Evolutionary conservation across 23 tunicate species (phyloP).

Genomic region (Halocynthia aurantium): DNA sequence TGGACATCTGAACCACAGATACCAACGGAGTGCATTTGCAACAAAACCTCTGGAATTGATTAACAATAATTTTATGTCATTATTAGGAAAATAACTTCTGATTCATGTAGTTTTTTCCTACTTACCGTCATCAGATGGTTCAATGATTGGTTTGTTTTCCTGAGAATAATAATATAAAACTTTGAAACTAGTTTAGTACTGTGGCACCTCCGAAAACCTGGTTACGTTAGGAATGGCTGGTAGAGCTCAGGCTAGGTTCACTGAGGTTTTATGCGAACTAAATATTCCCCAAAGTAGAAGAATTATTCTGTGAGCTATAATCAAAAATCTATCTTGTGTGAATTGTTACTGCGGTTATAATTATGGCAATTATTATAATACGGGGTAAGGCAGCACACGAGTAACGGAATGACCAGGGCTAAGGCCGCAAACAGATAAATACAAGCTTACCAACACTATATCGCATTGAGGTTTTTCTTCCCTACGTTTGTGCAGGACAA

Average conservation of each 20-base stretch:
- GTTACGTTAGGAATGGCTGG: too few species aligned
- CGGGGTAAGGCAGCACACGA: too few species aligned
- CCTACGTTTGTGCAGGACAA: conserved; percentile 78
- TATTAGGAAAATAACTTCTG: neutral
- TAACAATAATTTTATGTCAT: neutral
- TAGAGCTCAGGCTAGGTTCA: too few species aligned
- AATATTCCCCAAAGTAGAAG: too few species aligned
- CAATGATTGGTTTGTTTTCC: conserved; percentile 70
- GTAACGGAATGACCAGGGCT: neutral
- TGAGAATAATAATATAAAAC: conserved; percentile 9
- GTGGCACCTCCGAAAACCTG: too few species aligned
- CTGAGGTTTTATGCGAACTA: too few species aligned
- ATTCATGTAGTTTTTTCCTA: neutral
- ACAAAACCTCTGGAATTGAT: conserved; percentile 57
- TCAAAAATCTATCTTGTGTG: too few species aligned
- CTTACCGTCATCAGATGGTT: conserved; percentile 81
- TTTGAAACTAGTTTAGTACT: neutral
- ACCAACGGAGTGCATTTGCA: conserved; percentile 99
- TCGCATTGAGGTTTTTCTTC: conserved; percentile 86
- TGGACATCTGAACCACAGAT: conserved; percentile 99
- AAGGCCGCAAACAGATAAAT: neutral
- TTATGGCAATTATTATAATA: too few species aligned
- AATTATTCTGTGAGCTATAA: too few species aligned
- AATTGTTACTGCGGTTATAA: too few species aligned
- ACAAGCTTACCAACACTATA: conserved; percentile 81